Percentiles rank a stretch among this genome's conserved stretches.
These are phyloP conservation scores for Isotomurus palustris DNA, from an alignment of 2,888 invertebrate species.

Conservation along the genomic window DNA sequence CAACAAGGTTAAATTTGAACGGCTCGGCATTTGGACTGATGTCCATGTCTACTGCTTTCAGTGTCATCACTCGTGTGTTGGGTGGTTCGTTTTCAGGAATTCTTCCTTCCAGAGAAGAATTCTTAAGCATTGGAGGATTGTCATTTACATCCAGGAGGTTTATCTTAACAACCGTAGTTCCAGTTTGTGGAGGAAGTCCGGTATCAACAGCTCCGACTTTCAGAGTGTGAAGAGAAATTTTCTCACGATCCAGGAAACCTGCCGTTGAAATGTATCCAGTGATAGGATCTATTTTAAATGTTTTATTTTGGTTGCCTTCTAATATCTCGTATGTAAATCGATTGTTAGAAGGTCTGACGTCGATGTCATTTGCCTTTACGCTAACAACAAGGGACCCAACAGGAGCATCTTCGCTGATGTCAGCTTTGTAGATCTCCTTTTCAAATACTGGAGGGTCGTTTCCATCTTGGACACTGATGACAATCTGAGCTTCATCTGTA, in stretches of 20 bases:
- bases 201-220: conserved; percentile 83
- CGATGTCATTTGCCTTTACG: conserved; percentile 85
- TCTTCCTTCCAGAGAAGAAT: conserved; percentile 75
- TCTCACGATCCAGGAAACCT: conserved; percentile 73
- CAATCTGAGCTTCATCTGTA: conserved; percentile 90
- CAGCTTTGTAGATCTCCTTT: conserved; percentile 70
- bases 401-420: conserved; percentile 72
- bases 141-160: conserved; percentile 84
- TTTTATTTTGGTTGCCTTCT: conserved; percentile 73
- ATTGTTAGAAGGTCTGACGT: conserved; percentile 83
- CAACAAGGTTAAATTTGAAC: conserved; percentile 82
- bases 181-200: conserved; percentile 83
- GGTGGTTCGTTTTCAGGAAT: conserved; percentile 89
- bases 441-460: conserved; percentile 93
- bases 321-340: conserved; percentile 87
- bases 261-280: conserved; percentile 72
- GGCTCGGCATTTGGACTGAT: conserved; percentile 80
- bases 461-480: conserved; percentile 89
- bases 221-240: conserved; percentile 66
- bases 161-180: conserved; percentile 73
- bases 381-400: conserved; percentile 69
- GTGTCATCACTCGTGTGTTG: conserved; percentile 80
- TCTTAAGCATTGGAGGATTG: conserved; percentile 87
- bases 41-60: conserved; percentile 88
- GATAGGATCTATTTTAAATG: conserved; percentile 82